Conservation (phyloP, 1,140 invertebrate species). For the Plutomurus gul region DNA sequence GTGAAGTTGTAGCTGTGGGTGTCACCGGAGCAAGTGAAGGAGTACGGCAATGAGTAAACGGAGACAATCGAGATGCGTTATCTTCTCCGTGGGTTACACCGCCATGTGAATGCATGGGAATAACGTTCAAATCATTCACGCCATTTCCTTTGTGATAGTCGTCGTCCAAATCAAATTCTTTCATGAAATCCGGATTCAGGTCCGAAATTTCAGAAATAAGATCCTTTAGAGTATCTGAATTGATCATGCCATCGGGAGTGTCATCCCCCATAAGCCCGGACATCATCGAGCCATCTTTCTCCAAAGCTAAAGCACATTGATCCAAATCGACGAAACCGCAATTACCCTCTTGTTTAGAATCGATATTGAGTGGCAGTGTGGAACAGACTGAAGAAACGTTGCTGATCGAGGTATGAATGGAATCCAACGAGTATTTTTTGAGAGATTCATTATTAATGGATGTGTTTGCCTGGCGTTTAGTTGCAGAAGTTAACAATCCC, state of each 20-base stretch:
- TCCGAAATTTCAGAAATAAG: constrained; percentile 84
- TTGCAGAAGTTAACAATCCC: neutral
- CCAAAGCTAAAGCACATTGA: constrained; percentile 75
- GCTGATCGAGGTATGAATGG: constrained; percentile 59
- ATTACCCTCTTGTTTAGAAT: constrained; percentile 82
- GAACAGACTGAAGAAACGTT: neutral
- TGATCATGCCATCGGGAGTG: constrained; percentile 76
- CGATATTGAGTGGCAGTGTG: constrained; percentile 59
- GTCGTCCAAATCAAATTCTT: constrained; percentile 77
- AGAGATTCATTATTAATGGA: constrained; percentile 74
- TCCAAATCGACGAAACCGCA: constrained; percentile 78
- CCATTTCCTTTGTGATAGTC: constrained; percentile 61
- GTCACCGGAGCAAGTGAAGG: constrained; percentile 45
- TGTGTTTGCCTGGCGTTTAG: constrained; percentile 64
- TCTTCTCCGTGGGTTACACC: neutral
- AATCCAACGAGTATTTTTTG: constrained; percentile 53
- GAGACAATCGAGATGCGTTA: neutral
- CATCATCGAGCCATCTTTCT: constrained; percentile 73
- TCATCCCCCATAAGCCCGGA: constrained; percentile 81
- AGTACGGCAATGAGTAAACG: neutral
- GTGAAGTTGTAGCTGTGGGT: constrained; percentile 29
- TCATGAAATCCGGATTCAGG: constrained; percentile 75
- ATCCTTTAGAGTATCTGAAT: constrained; percentile 82
- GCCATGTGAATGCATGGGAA: neutral
- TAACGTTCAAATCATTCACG: neutral